Evolutionary conservation across 2,888 invertebrate genomes (phyloP), one percentile per base, ranked within the genome.

Genomic region (Alcis repandata): DNA sequence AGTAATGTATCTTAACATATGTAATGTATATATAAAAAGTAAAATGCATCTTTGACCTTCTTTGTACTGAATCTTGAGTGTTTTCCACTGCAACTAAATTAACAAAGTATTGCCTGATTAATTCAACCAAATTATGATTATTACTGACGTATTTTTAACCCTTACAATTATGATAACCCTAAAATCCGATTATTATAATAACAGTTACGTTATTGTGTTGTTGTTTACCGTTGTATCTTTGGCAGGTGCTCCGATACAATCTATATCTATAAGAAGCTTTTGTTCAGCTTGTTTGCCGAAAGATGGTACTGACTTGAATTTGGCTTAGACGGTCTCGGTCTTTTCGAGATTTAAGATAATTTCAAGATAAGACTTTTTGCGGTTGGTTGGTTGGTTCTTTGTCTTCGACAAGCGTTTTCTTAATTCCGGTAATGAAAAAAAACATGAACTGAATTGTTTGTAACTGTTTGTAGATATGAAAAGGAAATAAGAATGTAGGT

Each of bases 161-260:
- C 27, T 27, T 13, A 38, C 1, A 13, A 13, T 13, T 38, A 38
- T 49, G 56, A 11, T 56, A 57, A n/a, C 64, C 64, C 64, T 90
- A 85, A 45, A 43, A 43, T 15, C 82, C 79, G 83, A 88, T 85
- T 84, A 87, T 84, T 86, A 88, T 83, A 83, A 81, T 79, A 84
- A 88, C 91, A 84, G 91, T 90, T 88, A 85, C 69, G 76, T 85
- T 85, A 83, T 86, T 83, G 82, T 88, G 83, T 90, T 88, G 83
- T 86, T 85, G 72, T 72, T 78, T 89, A 89, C 88, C 89, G 84
- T 79, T 79, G 79, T 86, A 82, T 85, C 78, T 79, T 81, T 86
- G 86, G 84, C 89, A 91, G 90, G 90, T 91, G 79, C 57, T 74
- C 69, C 69, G 77, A 64, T 59, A 51, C 32, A 22, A 59, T 64